A percentile compares a stretch with the other conserved stretches of the same genome.
Evolutionary conservation across 2,113 vertebrate species (phyloP).

Genomic region (Scomber colias): DNA sequence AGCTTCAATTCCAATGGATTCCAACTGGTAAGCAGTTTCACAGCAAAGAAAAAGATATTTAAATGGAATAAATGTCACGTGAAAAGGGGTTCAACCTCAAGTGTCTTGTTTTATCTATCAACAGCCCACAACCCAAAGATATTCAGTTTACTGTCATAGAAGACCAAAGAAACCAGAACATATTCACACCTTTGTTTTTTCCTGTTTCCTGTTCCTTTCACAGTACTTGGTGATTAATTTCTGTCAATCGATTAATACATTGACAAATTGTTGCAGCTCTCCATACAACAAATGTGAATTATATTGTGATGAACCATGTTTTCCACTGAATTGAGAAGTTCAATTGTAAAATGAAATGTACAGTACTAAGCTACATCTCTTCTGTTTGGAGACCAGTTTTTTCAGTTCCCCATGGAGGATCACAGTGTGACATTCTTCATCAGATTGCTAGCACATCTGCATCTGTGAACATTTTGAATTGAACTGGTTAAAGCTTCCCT

Average conservation of each 20-base stretch:
- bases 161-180: too few relatives aligned
- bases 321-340: slow-evolving; percentile 13
- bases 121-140: too few relatives aligned
- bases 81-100: too few relatives aligned
- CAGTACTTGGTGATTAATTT: too few relatives aligned
- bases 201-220: too few relatives aligned
- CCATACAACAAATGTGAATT: neutral
- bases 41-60: neutral
- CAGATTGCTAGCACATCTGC: slow-evolving; percentile 19
- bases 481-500: slow-evolving; percentile 29
- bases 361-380: neutral
- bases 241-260: too few relatives aligned
- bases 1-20: slow-evolving; percentile 42
- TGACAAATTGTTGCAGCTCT: too few relatives aligned
- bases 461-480: slow-evolving; percentile 19
- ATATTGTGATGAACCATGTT: slow-evolving; percentile 3
- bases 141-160: too few relatives aligned
- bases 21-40: slow-evolving; percentile 56
- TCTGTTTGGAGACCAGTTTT: slow-evolving; percentile 12
- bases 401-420: slow-evolving; percentile 3
- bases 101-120: too few relatives aligned
- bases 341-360: slow-evolving; percentile 9
- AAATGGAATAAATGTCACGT: neutral
- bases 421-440: neutral
- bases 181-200: too few relatives aligned